Evolutionary conservation across 2,797 vertebrate genomes (phyloP), one percentile per base, ranked within the genome.

Genomic region (Oryzias sinensis): DNA sequence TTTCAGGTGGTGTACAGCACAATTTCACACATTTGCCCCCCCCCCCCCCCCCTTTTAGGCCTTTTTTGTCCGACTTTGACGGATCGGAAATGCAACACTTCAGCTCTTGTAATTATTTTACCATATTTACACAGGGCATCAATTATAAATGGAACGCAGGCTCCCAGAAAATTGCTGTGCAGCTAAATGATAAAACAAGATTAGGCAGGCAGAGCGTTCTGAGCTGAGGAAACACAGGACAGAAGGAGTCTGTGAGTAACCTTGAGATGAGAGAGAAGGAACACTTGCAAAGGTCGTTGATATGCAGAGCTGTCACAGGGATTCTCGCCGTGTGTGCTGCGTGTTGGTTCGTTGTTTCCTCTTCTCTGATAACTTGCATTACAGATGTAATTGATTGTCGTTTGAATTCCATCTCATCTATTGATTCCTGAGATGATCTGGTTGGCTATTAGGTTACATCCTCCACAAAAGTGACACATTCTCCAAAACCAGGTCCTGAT

Each of bases 281-380:
- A 68, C 56, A 0, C 52, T 56, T 70, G 68, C 79, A 82, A 72
- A 87, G 85, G 85, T 80, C 78, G 68, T 86, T 83, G 82, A 80
- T 85, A 82, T 87, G 81, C 79, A 66, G 49, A 52, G 71, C 76
- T 71, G 74, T 53, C 58, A 59, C 59, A 43, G 29, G 54, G 59
- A 70, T 47, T 15, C 76, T 64, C 14, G 9, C 72, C 27, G 73
- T 63, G 76, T 73, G 70, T 6, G 52, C 49, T 37, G 55, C 76
- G 79, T 59, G 70, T 43, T 3, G 52, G 78, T 67, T 72, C 46
- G 42, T 71, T 76, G 71, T 77, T 72, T 74, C 70, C 65, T 40
- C 5, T 55, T 56, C 78, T 60, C 59, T 15, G 6, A 64, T 73
- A 55, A 59, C 69, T 76, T 62, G 59, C 58, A 61, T 77, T 61